Evolutionary conservation across 2,888 invertebrate species (phyloP).

Genomic region (Troides aeacus): DNA sequence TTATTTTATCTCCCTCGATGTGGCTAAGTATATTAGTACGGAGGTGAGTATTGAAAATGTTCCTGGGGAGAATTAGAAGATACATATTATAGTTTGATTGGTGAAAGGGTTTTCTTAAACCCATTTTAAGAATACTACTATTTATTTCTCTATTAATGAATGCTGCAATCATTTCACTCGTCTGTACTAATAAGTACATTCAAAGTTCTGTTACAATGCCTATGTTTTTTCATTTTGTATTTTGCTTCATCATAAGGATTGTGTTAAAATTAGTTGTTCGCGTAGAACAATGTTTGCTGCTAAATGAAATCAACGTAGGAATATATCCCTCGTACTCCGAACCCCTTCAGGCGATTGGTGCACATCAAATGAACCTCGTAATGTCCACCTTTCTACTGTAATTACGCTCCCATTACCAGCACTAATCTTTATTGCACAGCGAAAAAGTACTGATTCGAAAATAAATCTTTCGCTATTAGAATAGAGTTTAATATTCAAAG

Average conservation of each 20-base stretch:
- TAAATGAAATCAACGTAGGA: constrained; percentile 59
- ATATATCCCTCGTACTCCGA: constrained; percentile 54
- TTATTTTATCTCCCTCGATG: no score
- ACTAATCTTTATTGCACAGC: constrained; percentile 63
- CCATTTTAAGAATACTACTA: no score
- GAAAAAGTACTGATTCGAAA: constrained; percentile 38
- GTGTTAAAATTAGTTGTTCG: constrained; percentile 3
- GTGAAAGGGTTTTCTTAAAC: no score
- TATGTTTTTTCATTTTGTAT: no score
- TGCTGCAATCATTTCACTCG: no score
- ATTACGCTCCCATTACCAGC: constrained; percentile 75
- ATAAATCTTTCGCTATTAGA: constrained; percentile 41
- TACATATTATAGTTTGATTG: no score
- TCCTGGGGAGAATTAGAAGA: no score
- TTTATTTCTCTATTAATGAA: no score
- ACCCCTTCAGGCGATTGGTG: constrained; percentile 70
- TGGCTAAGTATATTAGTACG: no score
- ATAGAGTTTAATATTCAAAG: constrained; percentile 47
- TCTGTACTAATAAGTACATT: no score
- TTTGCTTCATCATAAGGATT: neutral
- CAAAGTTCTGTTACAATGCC: no score
- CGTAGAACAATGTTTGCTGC: constrained; percentile 53
- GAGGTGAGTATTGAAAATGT: no score
- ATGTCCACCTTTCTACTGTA: constrained; percentile 78
- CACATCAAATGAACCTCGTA: constrained; percentile 74